Conservation (phyloP, 2,797 vertebrate species). For the Benthosema pterotum region DNA sequence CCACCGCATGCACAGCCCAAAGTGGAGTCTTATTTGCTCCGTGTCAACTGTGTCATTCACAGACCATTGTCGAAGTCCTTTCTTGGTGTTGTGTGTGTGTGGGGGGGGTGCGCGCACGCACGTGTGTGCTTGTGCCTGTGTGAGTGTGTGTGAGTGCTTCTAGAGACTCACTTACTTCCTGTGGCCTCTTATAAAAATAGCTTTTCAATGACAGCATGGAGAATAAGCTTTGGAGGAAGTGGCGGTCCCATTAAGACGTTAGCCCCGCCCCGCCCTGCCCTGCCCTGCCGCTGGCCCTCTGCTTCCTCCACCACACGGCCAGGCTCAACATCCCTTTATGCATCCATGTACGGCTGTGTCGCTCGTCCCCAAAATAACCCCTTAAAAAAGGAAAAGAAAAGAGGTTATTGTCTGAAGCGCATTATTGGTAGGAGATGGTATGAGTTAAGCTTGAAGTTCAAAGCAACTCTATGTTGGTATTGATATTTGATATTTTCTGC, state of each 20-base stretch:
- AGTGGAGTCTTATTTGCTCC: neutral
- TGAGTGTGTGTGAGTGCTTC: constrained; percentile 23
- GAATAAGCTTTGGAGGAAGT: constrained; percentile 73
- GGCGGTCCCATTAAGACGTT: constrained; percentile 64
- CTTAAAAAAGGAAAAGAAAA: too few species aligned
- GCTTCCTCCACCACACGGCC: constrained; percentile 35
- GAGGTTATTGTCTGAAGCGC: too few species aligned
- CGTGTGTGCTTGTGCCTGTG: constrained; percentile 7
- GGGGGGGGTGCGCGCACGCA: too few species aligned
- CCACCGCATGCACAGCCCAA: neutral
- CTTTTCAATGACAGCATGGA: constrained; percentile 78
- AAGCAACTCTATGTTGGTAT: constrained; percentile 15
- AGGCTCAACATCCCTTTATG: too few species aligned
- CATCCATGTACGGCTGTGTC: too few species aligned
- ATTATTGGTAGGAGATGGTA: too few species aligned
- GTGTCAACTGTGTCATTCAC: constrained; percentile 16
- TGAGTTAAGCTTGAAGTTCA: constrained; percentile 6
- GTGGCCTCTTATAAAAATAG: constrained; percentile 79
- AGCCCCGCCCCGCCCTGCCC: constrained; percentile 7
- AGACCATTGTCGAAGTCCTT: constrained; percentile 13
- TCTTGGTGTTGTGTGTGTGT: constrained; percentile 21
- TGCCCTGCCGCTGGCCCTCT: constrained; percentile 20
- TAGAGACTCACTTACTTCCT: constrained; percentile 71
- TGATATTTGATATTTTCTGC: constrained; percentile 8
- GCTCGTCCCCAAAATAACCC: too few species aligned